Conservation (phyloP, 2,888 invertebrate species). For the Lycia hirtaria region DNA sequence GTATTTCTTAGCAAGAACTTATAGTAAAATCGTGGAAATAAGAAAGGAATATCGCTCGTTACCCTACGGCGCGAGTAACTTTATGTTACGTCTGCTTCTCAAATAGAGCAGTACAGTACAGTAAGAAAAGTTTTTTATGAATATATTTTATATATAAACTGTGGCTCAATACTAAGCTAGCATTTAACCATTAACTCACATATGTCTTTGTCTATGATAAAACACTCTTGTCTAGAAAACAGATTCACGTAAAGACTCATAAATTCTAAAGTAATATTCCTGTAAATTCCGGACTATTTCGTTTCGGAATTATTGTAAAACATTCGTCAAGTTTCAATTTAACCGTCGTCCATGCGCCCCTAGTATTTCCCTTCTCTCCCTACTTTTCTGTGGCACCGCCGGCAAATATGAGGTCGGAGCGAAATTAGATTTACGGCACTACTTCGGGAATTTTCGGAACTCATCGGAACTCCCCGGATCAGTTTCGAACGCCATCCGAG, state of each 20-base stretch:
- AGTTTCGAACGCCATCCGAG: constrained; percentile 67
- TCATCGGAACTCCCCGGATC: constrained; percentile 72
- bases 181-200: too few species aligned
- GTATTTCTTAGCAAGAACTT: not conserved
- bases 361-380: not conserved
- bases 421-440: constrained; percentile 80
- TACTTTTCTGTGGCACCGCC: constrained; percentile 36
- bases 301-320: too few species aligned
- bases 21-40: constrained; percentile 5
- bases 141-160: too few species aligned
- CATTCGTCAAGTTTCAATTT: constrained; percentile 1
- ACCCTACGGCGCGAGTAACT: constrained; percentile 51
- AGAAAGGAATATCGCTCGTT: constrained; percentile 30
- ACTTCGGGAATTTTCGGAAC: constrained; percentile 77
- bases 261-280: too few species aligned
- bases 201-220: too few species aligned
- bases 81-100: constrained; percentile 57
- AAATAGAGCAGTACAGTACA: constrained; percentile 49
- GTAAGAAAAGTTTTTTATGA: constrained; percentile 6
- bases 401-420: constrained; percentile 72
- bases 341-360: not conserved
- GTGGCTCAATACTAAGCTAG: too few species aligned
- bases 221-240: too few species aligned
- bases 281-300: too few species aligned
- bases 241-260: too few species aligned